These are phyloP conservation scores for Micrastur ruficollis DNA, from an alignment of 2,797 vertebrate genomes.

Conservation along the genomic window DNA sequence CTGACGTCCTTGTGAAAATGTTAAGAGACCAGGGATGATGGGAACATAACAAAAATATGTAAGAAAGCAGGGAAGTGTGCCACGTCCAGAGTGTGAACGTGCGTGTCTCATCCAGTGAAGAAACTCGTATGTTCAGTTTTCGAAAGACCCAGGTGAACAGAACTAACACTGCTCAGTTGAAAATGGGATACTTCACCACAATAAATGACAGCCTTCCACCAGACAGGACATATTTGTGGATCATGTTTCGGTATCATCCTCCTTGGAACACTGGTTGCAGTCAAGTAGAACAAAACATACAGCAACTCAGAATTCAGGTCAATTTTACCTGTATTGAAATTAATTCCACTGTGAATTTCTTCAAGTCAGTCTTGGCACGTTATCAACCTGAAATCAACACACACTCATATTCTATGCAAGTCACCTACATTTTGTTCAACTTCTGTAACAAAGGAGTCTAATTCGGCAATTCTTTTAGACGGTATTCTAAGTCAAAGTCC, in stretches of 20 bases:
- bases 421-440: neutral
- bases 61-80: neutral
- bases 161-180: neutral
- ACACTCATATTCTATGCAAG: neutral
- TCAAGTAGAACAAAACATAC: neutral
- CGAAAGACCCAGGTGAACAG: neutral
- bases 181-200: neutral
- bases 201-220: neutral
- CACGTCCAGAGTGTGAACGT: neutral
- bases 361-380: neutral
- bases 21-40: neutral
- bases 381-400: neutral
- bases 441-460: neutral
- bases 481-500: neutral
- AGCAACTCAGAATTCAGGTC: neutral
- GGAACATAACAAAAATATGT: neutral
- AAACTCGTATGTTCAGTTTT: neutral
- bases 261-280: neutral
- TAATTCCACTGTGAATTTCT: neutral
- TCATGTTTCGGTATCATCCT: neutral
- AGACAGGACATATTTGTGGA: neutral
- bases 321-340: neutral
- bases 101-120: neutral
- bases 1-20: neutral
- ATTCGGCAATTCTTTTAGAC: neutral